These are phyloP conservation scores for Beris morrisii DNA, from an alignment of 2,888 invertebrate species.

Conservation along the genomic window DNA sequence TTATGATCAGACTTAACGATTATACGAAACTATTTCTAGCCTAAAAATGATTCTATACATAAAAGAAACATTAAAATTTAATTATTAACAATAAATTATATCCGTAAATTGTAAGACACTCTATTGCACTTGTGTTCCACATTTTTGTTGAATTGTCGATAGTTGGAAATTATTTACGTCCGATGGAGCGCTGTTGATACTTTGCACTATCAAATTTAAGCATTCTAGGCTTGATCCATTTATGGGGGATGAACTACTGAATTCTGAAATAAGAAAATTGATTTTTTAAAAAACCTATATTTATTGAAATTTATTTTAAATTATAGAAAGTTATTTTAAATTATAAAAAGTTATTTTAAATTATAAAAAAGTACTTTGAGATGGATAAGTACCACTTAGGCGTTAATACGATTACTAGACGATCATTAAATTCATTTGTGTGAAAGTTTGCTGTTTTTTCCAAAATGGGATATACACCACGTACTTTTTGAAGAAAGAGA, in stretches of 20 bases:
- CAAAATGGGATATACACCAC: no score
- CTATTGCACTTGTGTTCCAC: conserved; percentile 46
- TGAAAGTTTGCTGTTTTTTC: conserved; percentile 13
- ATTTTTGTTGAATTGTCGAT: conserved; percentile 52
- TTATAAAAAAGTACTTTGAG: not conserved
- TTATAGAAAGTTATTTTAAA: no score
- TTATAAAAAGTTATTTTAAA: no score
- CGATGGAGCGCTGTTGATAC: conserved; percentile 57
- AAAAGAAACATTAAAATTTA: conserved; percentile 25
- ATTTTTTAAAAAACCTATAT: no score
- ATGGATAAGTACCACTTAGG: conserved; percentile 11
- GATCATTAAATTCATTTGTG: no score
- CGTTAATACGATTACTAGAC: not conserved
- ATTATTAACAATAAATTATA: conserved; percentile 31
- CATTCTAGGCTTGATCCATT: conserved; percentile 67
- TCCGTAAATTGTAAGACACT: not conserved
- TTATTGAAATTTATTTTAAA: no score
- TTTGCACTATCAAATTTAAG: conserved; percentile 71
- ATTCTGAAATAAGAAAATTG: conserved; percentile 54
- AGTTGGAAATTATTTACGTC: conserved; percentile 24
- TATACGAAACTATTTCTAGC: conserved; percentile 20
- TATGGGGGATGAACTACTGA: conserved; percentile 51
- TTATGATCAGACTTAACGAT: conserved; percentile 26
- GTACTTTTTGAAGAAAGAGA: no score
- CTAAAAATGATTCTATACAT: conserved; percentile 2